A percentile compares a stretch with the other conserved stretches of the same genome.
These are phyloP conservation scores for Globodera rostochiensis DNA, from an alignment of 1,140 invertebrate species.

Conservation along the genomic window DNA sequence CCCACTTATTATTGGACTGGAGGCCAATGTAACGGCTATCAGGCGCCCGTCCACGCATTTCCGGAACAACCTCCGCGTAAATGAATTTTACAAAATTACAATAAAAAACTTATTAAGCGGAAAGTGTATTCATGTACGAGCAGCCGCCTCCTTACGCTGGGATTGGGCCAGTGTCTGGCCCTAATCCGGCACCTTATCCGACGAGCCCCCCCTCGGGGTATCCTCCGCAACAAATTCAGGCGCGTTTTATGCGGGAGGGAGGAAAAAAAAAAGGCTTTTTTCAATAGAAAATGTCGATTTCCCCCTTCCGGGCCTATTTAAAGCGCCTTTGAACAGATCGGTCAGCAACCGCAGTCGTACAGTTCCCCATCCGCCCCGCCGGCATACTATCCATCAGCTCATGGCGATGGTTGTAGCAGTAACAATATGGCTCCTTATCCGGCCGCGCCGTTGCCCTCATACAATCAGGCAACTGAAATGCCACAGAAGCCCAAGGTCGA, in stretches of 20 bases:
- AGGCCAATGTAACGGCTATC: conserved; percentile 47
- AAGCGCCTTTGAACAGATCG: too few relatives aligned
- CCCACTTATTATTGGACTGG: conserved; percentile 46
- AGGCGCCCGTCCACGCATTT: conserved; percentile 50
- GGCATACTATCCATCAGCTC: conserved; percentile 5
- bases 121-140: conserved; percentile 52
- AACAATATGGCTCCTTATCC: conserved; percentile 44
- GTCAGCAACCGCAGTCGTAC: conserved; percentile 16
- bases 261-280: too few relatives aligned
- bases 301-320: too few relatives aligned
- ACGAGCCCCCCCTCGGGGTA: neutral
- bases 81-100: neutral
- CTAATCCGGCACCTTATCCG: conserved; percentile 1
- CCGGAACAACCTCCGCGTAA: conserved; percentile 48
- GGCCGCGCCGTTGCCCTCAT: conserved; percentile 29
- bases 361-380: conserved; percentile 5
- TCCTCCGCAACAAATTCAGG: neutral
- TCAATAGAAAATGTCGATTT: too few relatives aligned
- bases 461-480: conserved; percentile 42
- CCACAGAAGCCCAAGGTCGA: conserved; percentile 33
- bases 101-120: conserved; percentile 38
- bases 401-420: neutral
- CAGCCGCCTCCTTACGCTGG: conserved; percentile 52
- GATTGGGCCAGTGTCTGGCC: conserved; percentile 29
- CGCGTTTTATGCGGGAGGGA: neutral